These are phyloP conservation scores for Leucoraja erinaceus DNA, from an alignment of 2,113 vertebrate genomes.

Conservation along the genomic window DNA sequence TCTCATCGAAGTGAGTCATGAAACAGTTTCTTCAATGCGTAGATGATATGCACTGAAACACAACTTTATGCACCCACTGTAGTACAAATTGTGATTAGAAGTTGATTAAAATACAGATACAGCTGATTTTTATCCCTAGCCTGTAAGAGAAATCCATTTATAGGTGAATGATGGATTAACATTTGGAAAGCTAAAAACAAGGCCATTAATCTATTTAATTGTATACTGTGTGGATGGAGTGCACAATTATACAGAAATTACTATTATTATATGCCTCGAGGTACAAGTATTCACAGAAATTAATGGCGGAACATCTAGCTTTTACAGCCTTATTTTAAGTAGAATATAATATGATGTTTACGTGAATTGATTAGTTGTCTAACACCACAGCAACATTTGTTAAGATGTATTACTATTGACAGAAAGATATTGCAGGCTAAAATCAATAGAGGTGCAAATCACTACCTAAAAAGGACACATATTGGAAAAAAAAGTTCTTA, in stretches of 20 bases:
- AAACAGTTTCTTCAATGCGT: not conserved
- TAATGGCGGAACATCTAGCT: constrained; percentile 17
- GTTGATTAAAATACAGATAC: constrained; percentile 32
- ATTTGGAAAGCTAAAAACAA: constrained; percentile 33
- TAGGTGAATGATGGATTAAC: constrained; percentile 36
- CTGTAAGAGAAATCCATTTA: constrained; percentile 25
- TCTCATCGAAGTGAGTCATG: not conserved
- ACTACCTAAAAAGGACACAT: not conserved
- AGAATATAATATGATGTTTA: constrained; percentile 32
- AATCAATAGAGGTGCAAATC: not conserved
- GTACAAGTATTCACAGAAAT: constrained; percentile 27
- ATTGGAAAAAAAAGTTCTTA: not conserved
- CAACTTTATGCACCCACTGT: not conserved
- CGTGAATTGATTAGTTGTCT: constrained; percentile 35
- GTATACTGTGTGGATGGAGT: constrained; percentile 16
- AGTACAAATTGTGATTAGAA: not conserved
- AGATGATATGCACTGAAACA: not conserved
- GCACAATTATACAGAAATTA: constrained; percentile 33
- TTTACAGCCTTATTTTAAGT: constrained; percentile 25
- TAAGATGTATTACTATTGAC: constrained; percentile 16
- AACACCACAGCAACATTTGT: not conserved
- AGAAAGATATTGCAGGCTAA: constrained; percentile 21
- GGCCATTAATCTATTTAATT: constrained; percentile 38
- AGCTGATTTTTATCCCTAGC: not conserved
- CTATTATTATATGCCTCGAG: constrained; percentile 33